Evolutionary conservation across 2,797 vertebrate genomes (phyloP), one percentile per base, ranked within the genome.

Genomic region (Silurus aristotelis): DNA sequence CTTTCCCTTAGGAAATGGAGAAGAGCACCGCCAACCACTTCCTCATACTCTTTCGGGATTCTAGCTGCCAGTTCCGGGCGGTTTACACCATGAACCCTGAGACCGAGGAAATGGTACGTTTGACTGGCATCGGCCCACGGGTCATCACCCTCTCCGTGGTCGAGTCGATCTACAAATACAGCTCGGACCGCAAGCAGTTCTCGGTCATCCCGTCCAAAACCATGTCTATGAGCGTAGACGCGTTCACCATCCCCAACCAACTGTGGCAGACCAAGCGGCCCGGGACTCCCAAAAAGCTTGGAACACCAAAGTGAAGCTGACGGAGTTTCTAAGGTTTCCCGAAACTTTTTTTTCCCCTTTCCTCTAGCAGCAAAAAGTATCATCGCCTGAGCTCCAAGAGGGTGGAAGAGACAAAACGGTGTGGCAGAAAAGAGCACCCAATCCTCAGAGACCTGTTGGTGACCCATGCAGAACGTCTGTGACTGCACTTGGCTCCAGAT

Each of bases 221-320:
- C 90, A 97, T 98, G 97, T 98, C 97, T 77, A 97, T 97, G 96
- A 97, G 96, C 2, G 97, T 98, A 17, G 97, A 98, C 0, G 97
- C 97, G 88, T 96, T 98, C 91, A 98, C 97, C 86, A 97, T 98
- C 91, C 97, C 97, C 10, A 94, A 95, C 67, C 95, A 97, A 89
- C 94, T 97, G 89, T 98, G 97, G 96, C 97, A 97, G 90, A 92
- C 91, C 91, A 97, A 96, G 92, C 96, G 97, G 85, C 97, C 97
- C 3, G 96, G 95, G 68, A 98, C 97, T 1, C 97, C 97, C 83
- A 98, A 98, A 91, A 98, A 97, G 90, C 94, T 96, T 0, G 90
- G 96, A 84, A 97, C 96, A 61, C 96, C 97, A 43, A 98, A 98
- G 92, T 97, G 94, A 94, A 89, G 48, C 75, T 55, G n/a, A 31